Evolutionary conservation across 1,140 invertebrate genomes (phyloP), one percentile per base, ranked within the genome.

Genomic region (Monochamus saltuarius): DNA sequence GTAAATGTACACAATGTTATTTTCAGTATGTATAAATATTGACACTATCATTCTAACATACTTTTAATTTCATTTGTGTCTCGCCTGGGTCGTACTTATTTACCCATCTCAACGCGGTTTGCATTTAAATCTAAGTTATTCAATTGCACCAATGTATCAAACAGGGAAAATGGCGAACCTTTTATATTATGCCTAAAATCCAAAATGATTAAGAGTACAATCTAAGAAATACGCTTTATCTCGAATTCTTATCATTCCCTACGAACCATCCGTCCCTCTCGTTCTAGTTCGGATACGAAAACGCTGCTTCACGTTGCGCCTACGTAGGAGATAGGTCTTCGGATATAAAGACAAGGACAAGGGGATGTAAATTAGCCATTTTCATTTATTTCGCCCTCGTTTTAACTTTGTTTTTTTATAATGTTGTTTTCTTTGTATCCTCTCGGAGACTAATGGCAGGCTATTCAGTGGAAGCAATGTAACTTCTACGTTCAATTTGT

Each of bases 341-440:
- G 35, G 49, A 56, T 53, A 29, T 51, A 22, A 53, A 36, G 51
- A 53, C 38, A 53, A 53, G 63, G 63, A 68, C 66, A 68, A 61
- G 62, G 65, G 68, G 60, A 70, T 70, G 64, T 70, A 70, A 70
- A 70, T 70, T 70, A 67, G 68, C 68, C 63, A 68, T 70, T 70
- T 70, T 70, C 68, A 67, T 70, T 70, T 68, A 70, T 53, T 68
- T 70, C 68, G 65, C 66, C 68, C 68, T 66, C 65, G 55, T 65
- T 68, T 67, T 58, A 67, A 57, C 56, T 65, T 57, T 57, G 56
- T 62, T 67, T 65, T 29, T 63, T 65, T 65, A 59, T 60, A 9
- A 38, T 22, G 54, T 61, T 56, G 56, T 59, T 55, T 63, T 61
- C 62, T 58, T 62, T 66, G 43, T 56, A 62, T 62, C 47, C 54